These are phyloP conservation scores for Thinocorus orbignyianus DNA, from an alignment of 2,113 vertebrate genomes.

Conservation along the genomic window DNA sequence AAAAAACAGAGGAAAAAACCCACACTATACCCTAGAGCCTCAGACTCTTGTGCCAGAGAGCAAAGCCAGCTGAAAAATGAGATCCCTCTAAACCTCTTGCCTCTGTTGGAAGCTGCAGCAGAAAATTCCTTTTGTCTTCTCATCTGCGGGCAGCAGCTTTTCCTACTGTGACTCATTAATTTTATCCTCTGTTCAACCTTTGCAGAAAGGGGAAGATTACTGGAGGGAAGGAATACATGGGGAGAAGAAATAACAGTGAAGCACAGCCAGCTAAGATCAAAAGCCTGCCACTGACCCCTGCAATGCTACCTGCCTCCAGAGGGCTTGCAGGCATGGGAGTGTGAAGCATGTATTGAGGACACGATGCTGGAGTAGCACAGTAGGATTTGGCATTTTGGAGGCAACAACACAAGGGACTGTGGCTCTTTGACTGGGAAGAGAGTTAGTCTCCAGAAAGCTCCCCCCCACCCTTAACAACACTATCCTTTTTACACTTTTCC, in stretches of 20 bases:
- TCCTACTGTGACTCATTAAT: background rate
- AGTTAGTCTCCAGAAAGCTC: background rate
- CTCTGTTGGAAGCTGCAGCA: conserved; percentile 16
- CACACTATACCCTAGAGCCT: background rate
- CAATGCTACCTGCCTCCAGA: background rate
- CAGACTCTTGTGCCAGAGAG: background rate
- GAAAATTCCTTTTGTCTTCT: conserved; percentile 15
- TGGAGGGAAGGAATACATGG: background rate
- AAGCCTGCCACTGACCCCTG: background rate
- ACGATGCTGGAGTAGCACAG: background rate
- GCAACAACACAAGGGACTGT: background rate
- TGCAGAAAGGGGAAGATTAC: background rate
- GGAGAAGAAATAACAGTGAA: background rate
- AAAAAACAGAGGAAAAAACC: background rate
- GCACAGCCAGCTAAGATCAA: background rate
- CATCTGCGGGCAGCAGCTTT: background rate
- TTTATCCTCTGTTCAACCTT: background rate
- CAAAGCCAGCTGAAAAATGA: background rate
- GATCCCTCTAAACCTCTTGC: background rate
- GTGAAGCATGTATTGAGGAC: background rate
- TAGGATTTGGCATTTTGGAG: background rate
- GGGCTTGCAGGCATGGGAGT: background rate
- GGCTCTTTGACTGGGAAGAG: background rate
- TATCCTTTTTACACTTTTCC: background rate
- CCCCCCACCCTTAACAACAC: background rate